phyloP scores from a whole-genome alignment of 2,113 vertebrate genomes.

The Synchiropus splendidus region DNA sequence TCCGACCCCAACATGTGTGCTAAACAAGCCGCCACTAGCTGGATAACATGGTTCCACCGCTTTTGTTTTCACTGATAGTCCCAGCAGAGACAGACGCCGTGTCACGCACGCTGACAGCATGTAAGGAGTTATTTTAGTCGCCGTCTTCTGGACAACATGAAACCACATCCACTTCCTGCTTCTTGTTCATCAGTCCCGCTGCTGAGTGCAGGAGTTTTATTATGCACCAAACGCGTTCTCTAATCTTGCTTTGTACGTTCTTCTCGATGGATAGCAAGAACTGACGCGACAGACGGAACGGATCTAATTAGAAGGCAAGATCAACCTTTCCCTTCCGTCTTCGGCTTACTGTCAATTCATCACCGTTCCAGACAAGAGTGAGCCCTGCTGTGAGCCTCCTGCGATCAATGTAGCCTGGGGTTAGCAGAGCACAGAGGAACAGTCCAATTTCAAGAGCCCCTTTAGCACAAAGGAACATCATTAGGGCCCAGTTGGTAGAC shows the following conservation, averaged over 20 bases:
- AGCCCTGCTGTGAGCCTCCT: slow-evolving; percentile 38
- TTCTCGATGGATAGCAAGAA: slow-evolving; percentile 14
- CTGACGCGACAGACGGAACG: slow-evolving; percentile 43
- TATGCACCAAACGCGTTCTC: slow-evolving; percentile 30
- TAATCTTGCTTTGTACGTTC: slow-evolving; percentile 7
- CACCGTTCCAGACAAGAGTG: slow-evolving; percentile 21
- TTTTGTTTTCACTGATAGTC: slow-evolving; percentile 4
- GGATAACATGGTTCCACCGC: slow-evolving; percentile 18
- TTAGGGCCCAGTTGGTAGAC: slow-evolving; percentile 14
- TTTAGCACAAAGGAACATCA: slow-evolving; percentile 33
- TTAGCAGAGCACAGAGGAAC: slow-evolving; percentile 28
- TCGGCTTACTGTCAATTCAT: slow-evolving; percentile 27
- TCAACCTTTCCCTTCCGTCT: slow-evolving; percentile 38
- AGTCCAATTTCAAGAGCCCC: slow-evolving; percentile 41
- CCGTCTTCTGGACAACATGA: slow-evolving; percentile 17
- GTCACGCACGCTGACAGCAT: slow-evolving; percentile 10
- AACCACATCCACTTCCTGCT: slow-evolving; percentile 26
- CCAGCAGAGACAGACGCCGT: slow-evolving; percentile 18
- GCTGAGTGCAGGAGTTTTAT: slow-evolving; percentile 24
- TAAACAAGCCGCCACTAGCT: slow-evolving; percentile 7
- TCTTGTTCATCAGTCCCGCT: slow-evolving; percentile 9
- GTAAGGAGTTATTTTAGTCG: slow-evolving; percentile 20
- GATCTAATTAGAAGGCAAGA: slow-evolving; percentile 49
- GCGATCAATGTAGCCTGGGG: slow-evolving; percentile 40
- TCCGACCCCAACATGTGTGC: background rate